These are phyloP conservation scores for Chionodraco myersi DNA, from an alignment of 2,113 vertebrate genomes.

Conservation along the genomic window DNA sequence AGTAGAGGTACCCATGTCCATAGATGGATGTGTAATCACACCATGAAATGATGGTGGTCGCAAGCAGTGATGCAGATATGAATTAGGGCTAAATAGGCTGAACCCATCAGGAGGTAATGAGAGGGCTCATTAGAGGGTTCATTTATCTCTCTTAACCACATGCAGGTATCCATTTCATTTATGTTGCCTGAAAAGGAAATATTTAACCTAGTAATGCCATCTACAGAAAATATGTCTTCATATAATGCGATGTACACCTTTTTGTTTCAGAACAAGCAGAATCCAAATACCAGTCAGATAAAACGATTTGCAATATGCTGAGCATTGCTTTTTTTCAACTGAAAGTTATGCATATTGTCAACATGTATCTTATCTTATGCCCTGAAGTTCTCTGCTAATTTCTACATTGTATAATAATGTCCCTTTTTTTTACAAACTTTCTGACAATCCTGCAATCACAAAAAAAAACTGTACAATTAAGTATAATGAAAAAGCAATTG, in stretches of 20 bases:
- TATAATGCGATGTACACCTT: not conserved
- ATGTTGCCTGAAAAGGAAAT: slow-evolving; percentile 16
- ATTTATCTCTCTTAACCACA: slow-evolving; percentile 5
- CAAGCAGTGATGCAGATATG: slow-evolving; percentile 26
- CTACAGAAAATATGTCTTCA: not conserved
- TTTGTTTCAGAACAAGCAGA: not conserved
- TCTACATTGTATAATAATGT: too few relatives aligned
- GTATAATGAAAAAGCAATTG: too few relatives aligned
- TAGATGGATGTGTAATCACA: slow-evolving; percentile 15
- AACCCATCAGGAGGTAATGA: slow-evolving; percentile 40
- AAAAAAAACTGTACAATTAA: too few relatives aligned
- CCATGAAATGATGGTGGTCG: slow-evolving; percentile 13
- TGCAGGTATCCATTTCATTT: slow-evolving; percentile 3
- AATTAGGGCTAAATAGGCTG: slow-evolving; percentile 36
- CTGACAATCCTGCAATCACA: too few relatives aligned
- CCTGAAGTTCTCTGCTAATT: too few relatives aligned
- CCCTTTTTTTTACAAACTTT: too few relatives aligned
- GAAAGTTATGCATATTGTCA: too few relatives aligned
- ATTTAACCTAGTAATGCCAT: not conserved
- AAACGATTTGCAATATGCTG: too few relatives aligned
- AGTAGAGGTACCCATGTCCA: not conserved
- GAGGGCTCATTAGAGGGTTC: not conserved
- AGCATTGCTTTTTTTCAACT: too few relatives aligned
- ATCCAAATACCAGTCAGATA: too few relatives aligned
- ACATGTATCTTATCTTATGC: too few relatives aligned